Percentiles rank a stretch among this genome's conserved stretches.
Evolutionary conservation across 2,113 vertebrate genomes (phyloP).

Genomic region (Penelope pileata): DNA sequence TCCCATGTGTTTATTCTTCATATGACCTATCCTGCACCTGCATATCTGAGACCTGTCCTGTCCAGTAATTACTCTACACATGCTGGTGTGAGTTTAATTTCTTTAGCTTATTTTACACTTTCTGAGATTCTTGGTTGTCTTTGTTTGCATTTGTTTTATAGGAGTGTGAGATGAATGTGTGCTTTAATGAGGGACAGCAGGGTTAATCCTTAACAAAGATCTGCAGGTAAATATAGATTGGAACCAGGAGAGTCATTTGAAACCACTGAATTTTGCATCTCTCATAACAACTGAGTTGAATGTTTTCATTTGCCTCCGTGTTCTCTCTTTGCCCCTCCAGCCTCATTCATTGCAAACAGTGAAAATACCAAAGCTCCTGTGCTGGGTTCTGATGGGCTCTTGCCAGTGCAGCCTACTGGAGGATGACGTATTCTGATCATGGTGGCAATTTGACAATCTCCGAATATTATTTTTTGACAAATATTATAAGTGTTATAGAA

Average conservation of each 20-base stretch:
- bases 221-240: not conserved
- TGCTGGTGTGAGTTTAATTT: not conserved
- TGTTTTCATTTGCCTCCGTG: not conserved
- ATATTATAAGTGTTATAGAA: conserved; percentile 66
- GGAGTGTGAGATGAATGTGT: not conserved
- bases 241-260: not conserved
- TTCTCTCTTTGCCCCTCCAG: not conserved
- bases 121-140: not conserved
- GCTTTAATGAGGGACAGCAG: rapidly evolving
- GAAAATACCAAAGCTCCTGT: not conserved
- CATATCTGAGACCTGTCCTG: not conserved
- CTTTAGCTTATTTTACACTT: not conserved
- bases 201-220: not conserved
- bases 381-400: not conserved
- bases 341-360: not conserved
- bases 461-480: conserved; percentile 58
- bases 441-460: conserved; percentile 58
- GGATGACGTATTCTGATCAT: not conserved
- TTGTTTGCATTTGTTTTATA: not conserved
- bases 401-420: not conserved
- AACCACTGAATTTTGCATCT: not conserved
- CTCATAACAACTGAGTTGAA: not conserved
- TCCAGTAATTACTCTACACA: not conserved
- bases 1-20: not conserved
- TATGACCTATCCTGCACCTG: not conserved